Evolutionary conservation across 2,797 vertebrate genomes (phyloP).

Genomic region (Huso huso): DNA sequence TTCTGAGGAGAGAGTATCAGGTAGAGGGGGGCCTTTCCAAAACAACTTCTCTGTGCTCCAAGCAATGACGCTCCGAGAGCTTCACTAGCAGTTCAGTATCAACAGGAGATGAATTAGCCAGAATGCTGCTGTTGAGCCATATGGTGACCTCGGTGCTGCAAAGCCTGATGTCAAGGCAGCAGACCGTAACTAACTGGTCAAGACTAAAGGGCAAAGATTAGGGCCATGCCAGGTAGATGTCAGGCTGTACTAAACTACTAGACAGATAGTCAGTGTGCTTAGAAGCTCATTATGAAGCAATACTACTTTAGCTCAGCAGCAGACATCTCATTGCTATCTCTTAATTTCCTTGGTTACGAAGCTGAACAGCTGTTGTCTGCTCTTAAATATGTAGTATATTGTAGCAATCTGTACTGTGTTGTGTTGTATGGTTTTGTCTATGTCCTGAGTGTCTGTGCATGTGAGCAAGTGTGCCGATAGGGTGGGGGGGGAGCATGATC

Average conservation of each 20-base stretch:
- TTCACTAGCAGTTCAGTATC: slow-evolving; percentile 13
- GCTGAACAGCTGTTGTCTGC: slow-evolving; percentile 7
- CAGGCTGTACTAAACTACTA: slow-evolving; percentile 9
- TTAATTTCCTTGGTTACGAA: neutral
- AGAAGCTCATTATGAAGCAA: slow-evolving; percentile 14
- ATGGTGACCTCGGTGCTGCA: slow-evolving; percentile 32
- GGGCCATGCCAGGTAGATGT: slow-evolving; percentile 15
- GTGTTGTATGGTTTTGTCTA: too few relatives aligned
- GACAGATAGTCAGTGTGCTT: slow-evolving; percentile 15
- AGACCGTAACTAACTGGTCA: slow-evolving; percentile 32
- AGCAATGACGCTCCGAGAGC: slow-evolving; percentile 6
- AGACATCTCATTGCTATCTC: neutral
- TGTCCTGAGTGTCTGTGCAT: too few relatives aligned
- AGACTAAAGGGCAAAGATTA: slow-evolving; percentile 32
- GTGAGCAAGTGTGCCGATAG: too few relatives aligned
- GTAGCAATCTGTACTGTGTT: too few relatives aligned
- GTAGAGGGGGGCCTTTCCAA: neutral
- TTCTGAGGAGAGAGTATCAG: slow-evolving; percentile 9
- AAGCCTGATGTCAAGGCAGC: slow-evolving; percentile 28
- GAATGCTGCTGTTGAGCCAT: slow-evolving; percentile 39
- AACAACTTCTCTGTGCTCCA: neutral
- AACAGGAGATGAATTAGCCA: slow-evolving; percentile 32
- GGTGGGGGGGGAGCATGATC: too few relatives aligned
- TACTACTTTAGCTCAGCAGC: neutral
- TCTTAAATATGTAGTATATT: neutral